Base-by-base conservation (phyloP, 2,888 invertebrate species). In the Drosophila recens region DNA sequence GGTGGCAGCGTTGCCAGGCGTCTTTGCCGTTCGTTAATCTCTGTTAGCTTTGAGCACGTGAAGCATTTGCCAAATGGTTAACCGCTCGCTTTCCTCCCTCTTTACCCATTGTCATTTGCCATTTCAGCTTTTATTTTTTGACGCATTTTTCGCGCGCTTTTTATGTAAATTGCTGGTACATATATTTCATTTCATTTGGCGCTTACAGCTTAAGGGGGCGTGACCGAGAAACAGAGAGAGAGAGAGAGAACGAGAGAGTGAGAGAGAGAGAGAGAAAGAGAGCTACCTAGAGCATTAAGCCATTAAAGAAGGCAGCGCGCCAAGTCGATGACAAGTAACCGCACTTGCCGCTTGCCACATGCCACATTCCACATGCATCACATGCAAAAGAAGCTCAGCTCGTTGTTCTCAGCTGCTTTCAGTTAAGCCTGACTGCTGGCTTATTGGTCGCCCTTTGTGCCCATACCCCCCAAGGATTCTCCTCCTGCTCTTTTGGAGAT, bases 91-190 rank as follows among this genome's bases (percentile, higher is more conserved):
- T 13, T 27, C 1, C 5, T 1, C 27, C 27, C 27, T 27, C 27
- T 27, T 27, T 27, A 6, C 27, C 27, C 27, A 17, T 17, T 42
- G 34, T 43, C 51, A 23, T 57, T 51, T 49, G 48, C 46, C 20
- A 27, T 33, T 61, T 51, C 23, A 27, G 46, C 53, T 36, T 57
- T 61, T 53, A 15, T 34, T 45, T 57, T 74, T 65, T 61, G 59
- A 59, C 66, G 45, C 51, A 42, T 67, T 75, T 69, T 59, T 74
- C 74, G 70, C 75, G 56, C 63, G 56, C 63, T 45, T 86, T 80
- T 76, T 80, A 83, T 82, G 83, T 74, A 75, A 75, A 85, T 82
- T 74, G 82, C 72, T 79, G 67, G 56, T 43, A 56, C 52, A 64
- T 48, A 53, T 63, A 75, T 78, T 74, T 77, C 70, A 70, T 77